Evolutionary conservation across 2,113 vertebrate genomes (phyloP).

Genomic region (Oncorhynchus keta): DNA sequence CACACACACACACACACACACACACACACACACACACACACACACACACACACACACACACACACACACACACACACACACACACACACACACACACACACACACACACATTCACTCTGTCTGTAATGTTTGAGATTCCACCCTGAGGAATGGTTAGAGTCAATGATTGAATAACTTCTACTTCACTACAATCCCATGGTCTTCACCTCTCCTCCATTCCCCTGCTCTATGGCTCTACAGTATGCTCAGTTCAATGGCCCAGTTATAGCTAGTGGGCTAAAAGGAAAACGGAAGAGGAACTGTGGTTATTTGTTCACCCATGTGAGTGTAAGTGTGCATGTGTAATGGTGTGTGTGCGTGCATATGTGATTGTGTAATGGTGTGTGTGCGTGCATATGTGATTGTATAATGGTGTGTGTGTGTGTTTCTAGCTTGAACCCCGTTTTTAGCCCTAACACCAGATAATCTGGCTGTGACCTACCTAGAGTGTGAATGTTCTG

Average conservation of each 20-base stretch:
- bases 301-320: not conserved
- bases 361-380: no score
- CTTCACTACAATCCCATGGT: slow-evolving; percentile 63
- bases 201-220: not conserved
- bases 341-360: not conserved
- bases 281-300: not conserved
- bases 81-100: no score
- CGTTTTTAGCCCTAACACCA: not conserved
- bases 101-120: no score
- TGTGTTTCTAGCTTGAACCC: not conserved
- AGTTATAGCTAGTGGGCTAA: not conserved
- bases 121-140: slow-evolving; percentile 49
- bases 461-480: no score
- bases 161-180: slow-evolving; percentile 69
- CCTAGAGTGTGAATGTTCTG: no score
- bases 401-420: not conserved
- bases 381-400: no score
- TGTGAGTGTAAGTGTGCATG: not conserved
- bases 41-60: no score
- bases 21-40: no score
- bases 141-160: slow-evolving; percentile 54
- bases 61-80: no score
- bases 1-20: no score
- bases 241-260: not conserved
- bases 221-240: not conserved